A percentile compares a stretch with the other conserved stretches of the same genome.
phyloP scores from a whole-genome alignment of 2,797 vertebrate genomes.

The Nannoperca australis region DNA sequence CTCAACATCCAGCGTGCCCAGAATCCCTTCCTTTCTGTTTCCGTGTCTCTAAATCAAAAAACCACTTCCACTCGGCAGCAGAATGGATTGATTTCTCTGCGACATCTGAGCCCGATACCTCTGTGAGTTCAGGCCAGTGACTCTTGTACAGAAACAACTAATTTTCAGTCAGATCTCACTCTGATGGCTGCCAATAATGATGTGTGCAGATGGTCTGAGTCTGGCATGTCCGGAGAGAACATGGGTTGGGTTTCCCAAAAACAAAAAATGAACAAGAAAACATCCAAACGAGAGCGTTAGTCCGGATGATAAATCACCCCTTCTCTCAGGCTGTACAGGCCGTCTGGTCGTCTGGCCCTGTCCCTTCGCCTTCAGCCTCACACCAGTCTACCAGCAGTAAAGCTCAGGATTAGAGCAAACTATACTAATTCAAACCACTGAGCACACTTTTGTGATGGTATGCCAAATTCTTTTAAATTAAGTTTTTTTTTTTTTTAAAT shows the following conservation, averaged over 20 bases:
- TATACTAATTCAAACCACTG: constrained; percentile 45
- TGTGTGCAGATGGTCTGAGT: constrained; percentile 38
- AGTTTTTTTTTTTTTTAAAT: too few species aligned
- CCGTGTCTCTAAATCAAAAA: constrained; percentile 9
- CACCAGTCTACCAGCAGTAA: constrained; percentile 34
- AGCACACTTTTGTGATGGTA: constrained; percentile 32
- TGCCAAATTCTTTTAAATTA: constrained; percentile 45
- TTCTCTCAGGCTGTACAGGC: constrained; percentile 41
- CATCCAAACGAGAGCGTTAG: constrained; percentile 64
- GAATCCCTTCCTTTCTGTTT: constrained; percentile 3
- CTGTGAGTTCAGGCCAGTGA: constrained; percentile 20
- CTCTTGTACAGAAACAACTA: constrained; percentile 3
- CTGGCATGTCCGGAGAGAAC: constrained; percentile 22
- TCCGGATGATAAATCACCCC: constrained; percentile 47
- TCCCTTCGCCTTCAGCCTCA: constrained; percentile 38
- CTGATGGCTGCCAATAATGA: constrained; percentile 24
- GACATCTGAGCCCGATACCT: constrained; percentile 12
- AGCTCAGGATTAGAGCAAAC: constrained; percentile 54
- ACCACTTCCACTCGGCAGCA: constrained; percentile 11
- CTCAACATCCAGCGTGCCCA: constrained; percentile 4
- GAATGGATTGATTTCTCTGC: constrained; percentile 6
- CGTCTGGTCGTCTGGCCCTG: constrained; percentile 23
- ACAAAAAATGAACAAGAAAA: constrained; percentile 32
- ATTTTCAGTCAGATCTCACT: constrained; percentile 11
- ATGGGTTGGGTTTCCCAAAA: constrained; percentile 20